A percentile compares a stretch with the other conserved stretches of the same genome.
phyloP scores from a whole-genome alignment of 2,888 invertebrate genomes.

The Torymus tubicola region DNA sequence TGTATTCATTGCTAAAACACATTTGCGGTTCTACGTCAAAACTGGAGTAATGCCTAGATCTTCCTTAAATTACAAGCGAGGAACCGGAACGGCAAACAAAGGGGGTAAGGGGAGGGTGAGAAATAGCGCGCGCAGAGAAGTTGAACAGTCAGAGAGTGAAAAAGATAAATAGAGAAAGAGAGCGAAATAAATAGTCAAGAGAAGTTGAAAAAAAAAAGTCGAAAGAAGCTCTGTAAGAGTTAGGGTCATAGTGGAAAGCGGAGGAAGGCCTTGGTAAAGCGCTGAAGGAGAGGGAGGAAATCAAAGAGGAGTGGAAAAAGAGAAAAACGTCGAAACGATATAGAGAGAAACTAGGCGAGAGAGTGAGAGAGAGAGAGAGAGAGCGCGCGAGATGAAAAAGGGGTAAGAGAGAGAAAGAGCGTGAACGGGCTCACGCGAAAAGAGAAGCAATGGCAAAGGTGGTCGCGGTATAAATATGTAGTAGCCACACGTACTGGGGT shows the following conservation, averaged over 20 bases:
- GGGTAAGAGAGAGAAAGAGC: conserved; percentile 3
- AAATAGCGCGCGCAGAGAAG: conserved; percentile 38
- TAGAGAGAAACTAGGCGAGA: not conserved
- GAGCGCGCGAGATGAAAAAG: conserved; percentile 7
- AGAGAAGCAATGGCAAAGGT: conserved; percentile 40
- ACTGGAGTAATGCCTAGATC: conserved; percentile 25
- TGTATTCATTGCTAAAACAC: not conserved
- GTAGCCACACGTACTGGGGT: conserved; percentile 39
- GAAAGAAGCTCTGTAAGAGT: conserved; percentile 2
- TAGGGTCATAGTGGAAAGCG: not conserved
- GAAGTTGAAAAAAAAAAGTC: conserved; percentile 1
- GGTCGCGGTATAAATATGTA: conserved; percentile 56
- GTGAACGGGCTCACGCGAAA: conserved; percentile 5
- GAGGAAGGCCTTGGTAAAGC: not conserved
- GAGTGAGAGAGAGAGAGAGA: conserved; percentile 5
- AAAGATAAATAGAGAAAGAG: conserved; percentile 51
- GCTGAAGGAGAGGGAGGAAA: conserved; percentile 1
- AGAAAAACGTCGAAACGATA: conserved; percentile 13
- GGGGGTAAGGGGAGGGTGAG: conserved; percentile 16
- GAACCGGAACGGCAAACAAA: conserved; percentile 34
- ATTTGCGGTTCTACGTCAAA: conserved; percentile 19
- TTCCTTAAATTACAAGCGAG: conserved; percentile 39
- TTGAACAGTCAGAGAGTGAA: conserved; percentile 25
- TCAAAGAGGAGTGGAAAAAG: conserved; percentile 7
- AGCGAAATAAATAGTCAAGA: conserved; percentile 37